A percentile compares a stretch with the other conserved stretches of the same genome.
phyloP scores from a whole-genome alignment of 2,888 invertebrate species.

The Apamea sordens region DNA sequence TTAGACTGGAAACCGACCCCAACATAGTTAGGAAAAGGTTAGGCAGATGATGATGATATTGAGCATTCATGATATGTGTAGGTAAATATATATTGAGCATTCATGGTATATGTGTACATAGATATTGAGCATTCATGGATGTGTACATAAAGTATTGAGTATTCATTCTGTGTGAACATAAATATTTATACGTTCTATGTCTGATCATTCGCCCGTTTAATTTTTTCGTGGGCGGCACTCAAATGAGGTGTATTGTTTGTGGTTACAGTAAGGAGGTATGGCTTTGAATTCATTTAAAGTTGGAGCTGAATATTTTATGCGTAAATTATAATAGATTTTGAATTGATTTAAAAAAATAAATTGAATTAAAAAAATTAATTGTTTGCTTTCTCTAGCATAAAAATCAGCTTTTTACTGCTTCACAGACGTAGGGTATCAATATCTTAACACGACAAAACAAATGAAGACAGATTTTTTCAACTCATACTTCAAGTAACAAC shows the following conservation, averaged over 20 bases:
- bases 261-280: constrained; percentile 23
- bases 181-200: constrained; percentile 63
- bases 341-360: too few species aligned
- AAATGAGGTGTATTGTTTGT: constrained; percentile 45
- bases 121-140: constrained; percentile 38
- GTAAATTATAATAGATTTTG: background rate
- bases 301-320: constrained; percentile 3
- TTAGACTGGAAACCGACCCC: too few species aligned
- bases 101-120: constrained; percentile 43
- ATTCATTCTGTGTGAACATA: constrained; percentile 49
- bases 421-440: too few species aligned
- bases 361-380: too few species aligned
- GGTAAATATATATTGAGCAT: constrained; percentile 37
- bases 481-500: too few species aligned
- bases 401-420: background rate
- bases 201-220: constrained; percentile 54
- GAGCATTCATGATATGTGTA: too few species aligned
- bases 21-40: too few species aligned
- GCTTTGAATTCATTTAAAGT: constrained; percentile 31
- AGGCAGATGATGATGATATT: too few species aligned
- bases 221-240: constrained; percentile 64
- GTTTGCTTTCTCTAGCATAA: too few species aligned
- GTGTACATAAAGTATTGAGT: constrained; percentile 41
- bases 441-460: too few species aligned
- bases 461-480: too few species aligned